Evolutionary conservation across 1,140 invertebrate species (phyloP).

Genomic region (Elysia chlorotica): DNA sequence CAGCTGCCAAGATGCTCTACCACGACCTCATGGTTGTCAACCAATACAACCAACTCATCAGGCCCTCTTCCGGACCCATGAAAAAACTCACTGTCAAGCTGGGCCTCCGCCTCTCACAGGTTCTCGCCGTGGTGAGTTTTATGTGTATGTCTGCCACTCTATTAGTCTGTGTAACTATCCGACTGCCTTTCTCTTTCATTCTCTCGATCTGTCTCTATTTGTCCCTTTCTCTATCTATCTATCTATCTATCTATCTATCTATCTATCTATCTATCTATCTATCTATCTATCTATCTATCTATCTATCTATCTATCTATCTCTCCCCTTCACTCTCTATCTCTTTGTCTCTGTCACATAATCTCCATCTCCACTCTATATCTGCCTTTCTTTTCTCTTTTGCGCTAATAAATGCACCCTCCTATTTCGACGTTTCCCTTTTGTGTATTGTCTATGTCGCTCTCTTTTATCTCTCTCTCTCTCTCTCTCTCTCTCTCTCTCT

Average conservation of each 20-base stretch:
- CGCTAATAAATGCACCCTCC: too few species aligned
- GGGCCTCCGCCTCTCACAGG: slow-evolving; percentile 76
- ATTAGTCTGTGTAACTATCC: background rate
- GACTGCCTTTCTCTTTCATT: background rate
- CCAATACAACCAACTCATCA: slow-evolving; percentile 90
- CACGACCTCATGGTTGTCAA: slow-evolving; percentile 76
- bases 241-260: background rate
- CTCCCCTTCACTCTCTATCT: background rate
- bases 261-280: background rate
- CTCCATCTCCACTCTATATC: too few species aligned
- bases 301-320: background rate
- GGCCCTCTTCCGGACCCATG: slow-evolving; percentile 73
- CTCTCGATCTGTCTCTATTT: background rate
- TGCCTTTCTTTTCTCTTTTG: too few species aligned
- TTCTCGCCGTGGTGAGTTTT: slow-evolving; percentile 11
- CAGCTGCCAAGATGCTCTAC: slow-evolving; percentile 52
- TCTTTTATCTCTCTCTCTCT: background rate
- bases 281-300: background rate
- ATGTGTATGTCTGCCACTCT: background rate
- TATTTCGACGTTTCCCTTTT: too few species aligned
- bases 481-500: background rate
- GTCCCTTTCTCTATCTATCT: background rate
- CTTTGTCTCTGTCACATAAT: background rate
- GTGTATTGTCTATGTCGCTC: too few species aligned
- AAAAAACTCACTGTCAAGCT: slow-evolving; percentile 88